Evolutionary conservation across 2,797 vertebrate species (phyloP).

Genomic region (Rhinella marina): DNA sequence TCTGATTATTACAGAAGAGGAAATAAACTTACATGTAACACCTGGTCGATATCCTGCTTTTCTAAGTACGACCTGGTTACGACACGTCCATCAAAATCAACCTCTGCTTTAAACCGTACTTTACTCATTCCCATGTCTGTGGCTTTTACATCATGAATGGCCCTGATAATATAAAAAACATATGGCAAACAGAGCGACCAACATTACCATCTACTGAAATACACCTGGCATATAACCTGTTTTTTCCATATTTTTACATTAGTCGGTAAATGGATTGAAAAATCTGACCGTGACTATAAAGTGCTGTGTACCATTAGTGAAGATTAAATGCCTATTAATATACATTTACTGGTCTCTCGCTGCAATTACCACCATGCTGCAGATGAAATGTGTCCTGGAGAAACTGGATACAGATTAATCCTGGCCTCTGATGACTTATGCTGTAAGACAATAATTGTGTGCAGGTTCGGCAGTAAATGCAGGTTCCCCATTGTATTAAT

Average conservation of each 20-base stretch:
- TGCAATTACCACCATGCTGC: constrained; percentile 41
- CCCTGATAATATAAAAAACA: constrained; percentile 78
- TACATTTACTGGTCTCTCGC: constrained; percentile 18
- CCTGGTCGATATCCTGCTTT: constrained; percentile 97
- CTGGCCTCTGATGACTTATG: constrained; percentile 12
- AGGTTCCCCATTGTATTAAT: not conserved
- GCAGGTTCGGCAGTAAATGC: not conserved
- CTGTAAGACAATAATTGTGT: not conserved
- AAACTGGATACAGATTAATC: constrained; percentile 44
- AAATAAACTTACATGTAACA: constrained; percentile 84
- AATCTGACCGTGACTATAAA: not conserved
- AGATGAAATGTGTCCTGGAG: constrained; percentile 39
- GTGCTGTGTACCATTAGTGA: constrained; percentile 33
- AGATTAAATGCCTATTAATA: constrained; percentile 49
- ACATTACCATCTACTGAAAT: not conserved
- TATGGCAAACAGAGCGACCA: not conserved
- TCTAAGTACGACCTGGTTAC: constrained; percentile 97
- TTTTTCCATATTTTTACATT: not conserved
- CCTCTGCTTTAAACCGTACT: constrained; percentile 98
- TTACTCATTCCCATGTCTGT: constrained; percentile 96
- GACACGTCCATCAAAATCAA: constrained; percentile 97
- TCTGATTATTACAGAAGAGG: not conserved
- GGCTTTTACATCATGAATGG: constrained; percentile 98
- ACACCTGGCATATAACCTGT: not conserved
- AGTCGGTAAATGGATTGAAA: constrained; percentile 13